Percentiles rank a stretch among this genome's conserved stretches.
phyloP scores from a whole-genome alignment of 2,113 vertebrate genomes.

The Sus scrofa region T2T-Sscrofa CM000817.6:110484001-110484500 shows the following conservation, averaged over 20 bases:
- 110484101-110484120: conserved; percentile 16
- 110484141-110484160: neutral
- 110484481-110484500: neutral
- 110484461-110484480: neutral
- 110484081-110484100: neutral
- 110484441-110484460: neutral
- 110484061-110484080: neutral
- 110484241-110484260: neutral
- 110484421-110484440: neutral
- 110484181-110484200: neutral
- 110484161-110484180: neutral
- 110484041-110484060: neutral
- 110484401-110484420: conserved; percentile 9
- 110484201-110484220: neutral
- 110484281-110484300: neutral
- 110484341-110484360: neutral
- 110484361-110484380: neutral
- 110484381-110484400: neutral
- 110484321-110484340: neutral
- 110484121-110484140: neutral
- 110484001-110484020: neutral
- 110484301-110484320: neutral
- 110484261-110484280: neutral
- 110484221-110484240: neutral
- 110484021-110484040: neutral